Evolutionary conservation across 1,140 invertebrate species (phyloP), one percentile per base, ranked within the genome.

Genomic region (Eubasilissa regina): DNA sequence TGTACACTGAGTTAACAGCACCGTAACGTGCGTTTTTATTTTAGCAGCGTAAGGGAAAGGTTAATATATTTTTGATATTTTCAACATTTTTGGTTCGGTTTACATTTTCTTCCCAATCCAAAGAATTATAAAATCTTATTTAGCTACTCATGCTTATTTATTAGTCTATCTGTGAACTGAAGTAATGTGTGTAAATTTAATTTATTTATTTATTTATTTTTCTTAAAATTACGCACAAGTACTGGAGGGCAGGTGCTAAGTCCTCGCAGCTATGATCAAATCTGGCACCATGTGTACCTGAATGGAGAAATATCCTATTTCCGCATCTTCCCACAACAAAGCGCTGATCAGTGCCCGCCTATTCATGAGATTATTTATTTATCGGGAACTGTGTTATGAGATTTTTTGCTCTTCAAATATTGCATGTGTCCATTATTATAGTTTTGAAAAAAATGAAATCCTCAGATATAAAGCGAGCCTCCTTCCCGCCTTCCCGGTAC

Each of bases 251-350:
- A 68, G 64, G 64, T 68, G 64, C 10, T 8, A 9, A 43, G 51
- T 17, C 43, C 43, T 48, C n/a, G 66, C 4, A 35, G 47, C 66
- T 10, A 35, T 35, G 25, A 35, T 13, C 13, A 47, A 47, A 12
- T 70, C 48, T 43, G 8, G 43, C 64, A 17, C 45, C 64, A 68
- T 68, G 45, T 68, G 12, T 11, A 43, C 58, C 17, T 68, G 64
- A 68, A 68, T 48, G 44, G 64, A 80, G 70, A 77, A 77, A 77
- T 80, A 80, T 80, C 79, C 68, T 77, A 80, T 80, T 80, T 80
- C 79, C 79, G 75, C 75, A 73, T 80, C 60, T 80, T 75, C 75
- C 75, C 75, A 73, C 79, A 80, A 80, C 79, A 80, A 80, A 77
- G 75, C 70, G 15, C 13, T 64, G 51, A 76, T 76, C 73, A 75